Conservation (phyloP, 1,140 invertebrate species). For the Paracyclopina nana region DNA sequence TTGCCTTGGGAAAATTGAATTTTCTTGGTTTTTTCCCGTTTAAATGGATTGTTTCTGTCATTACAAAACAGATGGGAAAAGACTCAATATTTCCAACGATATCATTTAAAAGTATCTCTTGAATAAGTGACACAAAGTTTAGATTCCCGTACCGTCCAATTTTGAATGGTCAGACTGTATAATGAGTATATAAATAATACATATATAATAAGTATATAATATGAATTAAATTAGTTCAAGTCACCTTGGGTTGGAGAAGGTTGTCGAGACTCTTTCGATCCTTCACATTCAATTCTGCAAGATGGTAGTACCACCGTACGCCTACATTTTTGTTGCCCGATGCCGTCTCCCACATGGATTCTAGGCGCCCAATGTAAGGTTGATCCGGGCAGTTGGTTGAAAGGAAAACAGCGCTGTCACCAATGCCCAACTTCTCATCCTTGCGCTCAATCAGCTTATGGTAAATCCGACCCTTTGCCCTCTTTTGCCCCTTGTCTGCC, state of each 20-base stretch:
- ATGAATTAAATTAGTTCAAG: slow-evolving; percentile 19
- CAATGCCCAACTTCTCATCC: slow-evolving; percentile 58
- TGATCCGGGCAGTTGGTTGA: slow-evolving; percentile 66
- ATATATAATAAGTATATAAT: slow-evolving; percentile 16
- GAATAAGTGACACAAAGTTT: too few species aligned
- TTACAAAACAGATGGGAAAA: too few species aligned
- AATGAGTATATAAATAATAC: too few species aligned
- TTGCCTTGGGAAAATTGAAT: too few species aligned
- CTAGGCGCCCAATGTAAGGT: slow-evolving; percentile 58
- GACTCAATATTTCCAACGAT: too few species aligned
- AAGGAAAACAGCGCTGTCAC: slow-evolving; percentile 73
- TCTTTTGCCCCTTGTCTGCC: slow-evolving; percentile 53
- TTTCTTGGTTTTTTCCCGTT: too few species aligned
- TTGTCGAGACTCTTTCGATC: slow-evolving; percentile 30
- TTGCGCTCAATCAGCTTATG: slow-evolving; percentile 66
- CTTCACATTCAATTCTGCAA: slow-evolving; percentile 55
- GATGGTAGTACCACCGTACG: slow-evolving; percentile 90
- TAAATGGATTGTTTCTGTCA: too few species aligned
- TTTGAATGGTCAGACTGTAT: too few species aligned
- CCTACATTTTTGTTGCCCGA: slow-evolving; percentile 45
- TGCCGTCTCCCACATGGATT: slow-evolving; percentile 66
- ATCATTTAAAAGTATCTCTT: too few species aligned
- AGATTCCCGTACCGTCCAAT: too few species aligned
- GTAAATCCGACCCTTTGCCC: slow-evolving; percentile 29
- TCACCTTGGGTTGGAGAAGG: slow-evolving; percentile 47